Conservation (phyloP, 2,797 vertebrate species). For the Potorous gilbertii region DNA sequence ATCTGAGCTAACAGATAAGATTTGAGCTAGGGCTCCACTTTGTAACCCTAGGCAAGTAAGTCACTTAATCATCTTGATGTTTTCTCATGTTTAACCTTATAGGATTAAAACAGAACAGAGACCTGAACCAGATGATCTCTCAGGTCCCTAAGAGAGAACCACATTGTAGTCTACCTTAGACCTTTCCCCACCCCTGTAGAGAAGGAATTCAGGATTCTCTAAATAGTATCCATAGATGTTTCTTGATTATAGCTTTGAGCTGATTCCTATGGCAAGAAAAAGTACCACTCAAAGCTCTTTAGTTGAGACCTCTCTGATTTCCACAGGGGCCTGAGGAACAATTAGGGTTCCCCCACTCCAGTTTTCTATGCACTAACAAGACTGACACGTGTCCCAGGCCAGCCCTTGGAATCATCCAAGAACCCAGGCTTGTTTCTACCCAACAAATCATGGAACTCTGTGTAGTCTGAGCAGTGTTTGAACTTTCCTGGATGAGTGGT, state of each 20-base stretch:
- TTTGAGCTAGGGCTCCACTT: not conserved
- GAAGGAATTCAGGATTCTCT: not conserved
- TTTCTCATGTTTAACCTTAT: not conserved
- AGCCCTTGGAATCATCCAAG: not conserved
- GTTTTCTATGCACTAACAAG: not conserved
- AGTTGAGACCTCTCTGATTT: not conserved
- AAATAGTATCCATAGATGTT: not conserved
- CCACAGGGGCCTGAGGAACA: not conserved
- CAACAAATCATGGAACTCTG: not conserved
- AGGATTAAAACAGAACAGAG: not conserved
- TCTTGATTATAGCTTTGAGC: not conserved
- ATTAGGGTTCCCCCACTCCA: not conserved
- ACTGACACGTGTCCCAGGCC: not conserved
- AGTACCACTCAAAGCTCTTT: not conserved
- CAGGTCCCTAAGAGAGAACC: not conserved
- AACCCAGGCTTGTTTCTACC: not conserved
- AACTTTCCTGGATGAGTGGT: not conserved
- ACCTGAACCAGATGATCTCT: not conserved
- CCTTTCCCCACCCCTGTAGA: not conserved
- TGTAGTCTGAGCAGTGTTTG: not conserved
- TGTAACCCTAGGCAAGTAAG: not conserved
- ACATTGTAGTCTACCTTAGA: not conserved
- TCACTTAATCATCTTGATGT: not conserved
- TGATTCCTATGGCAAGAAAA: not conserved
- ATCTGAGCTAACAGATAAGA: not conserved